Evolutionary conservation across 2,888 invertebrate genomes (phyloP).

Genomic region (Abrostola tripartita): DNA sequence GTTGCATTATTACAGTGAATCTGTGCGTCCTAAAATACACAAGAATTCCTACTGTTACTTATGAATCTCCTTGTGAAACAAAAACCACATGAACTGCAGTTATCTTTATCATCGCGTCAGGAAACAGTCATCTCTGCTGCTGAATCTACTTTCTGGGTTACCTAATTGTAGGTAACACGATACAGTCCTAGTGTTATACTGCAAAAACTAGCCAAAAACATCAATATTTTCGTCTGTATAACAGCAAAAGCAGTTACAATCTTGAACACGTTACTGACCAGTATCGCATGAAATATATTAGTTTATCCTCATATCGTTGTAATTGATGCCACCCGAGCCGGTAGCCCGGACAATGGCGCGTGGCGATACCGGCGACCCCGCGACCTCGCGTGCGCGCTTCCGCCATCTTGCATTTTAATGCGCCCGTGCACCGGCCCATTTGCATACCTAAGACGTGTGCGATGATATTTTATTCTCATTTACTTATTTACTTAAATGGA

Average conservation of each 20-base stretch:
- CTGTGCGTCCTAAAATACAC: too few relatives aligned
- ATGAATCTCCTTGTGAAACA: too few relatives aligned
- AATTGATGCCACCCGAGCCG: slow-evolving; percentile 61
- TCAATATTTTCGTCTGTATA: background rate
- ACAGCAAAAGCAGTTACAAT: background rate
- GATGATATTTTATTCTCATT: slow-evolving; percentile 83
- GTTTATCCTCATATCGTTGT: slow-evolving; percentile 30
- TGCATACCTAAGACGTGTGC: slow-evolving; percentile 82
- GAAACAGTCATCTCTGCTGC: too few relatives aligned
- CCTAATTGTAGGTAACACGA: too few relatives aligned
- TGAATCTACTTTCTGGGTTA: too few relatives aligned
- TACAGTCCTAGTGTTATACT: too few relatives aligned
- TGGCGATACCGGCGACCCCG: slow-evolving; percentile 82
- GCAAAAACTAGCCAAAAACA: too few relatives aligned
- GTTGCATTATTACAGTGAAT: too few relatives aligned
- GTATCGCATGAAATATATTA: slow-evolving; percentile 18
- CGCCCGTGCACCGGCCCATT: slow-evolving; percentile 73
- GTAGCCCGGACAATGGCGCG: slow-evolving; percentile 85
- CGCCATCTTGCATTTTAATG: slow-evolving; percentile 87
- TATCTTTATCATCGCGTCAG: too few relatives aligned
- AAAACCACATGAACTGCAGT: too few relatives aligned
- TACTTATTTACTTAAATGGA: slow-evolving; percentile 60
- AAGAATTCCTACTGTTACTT: too few relatives aligned
- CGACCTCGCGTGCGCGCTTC: slow-evolving; percentile 88
- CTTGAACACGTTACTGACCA: slow-evolving; percentile 20